Conservation (phyloP, 2,113 vertebrate species). For the Madoqua kirkii region DNA sequence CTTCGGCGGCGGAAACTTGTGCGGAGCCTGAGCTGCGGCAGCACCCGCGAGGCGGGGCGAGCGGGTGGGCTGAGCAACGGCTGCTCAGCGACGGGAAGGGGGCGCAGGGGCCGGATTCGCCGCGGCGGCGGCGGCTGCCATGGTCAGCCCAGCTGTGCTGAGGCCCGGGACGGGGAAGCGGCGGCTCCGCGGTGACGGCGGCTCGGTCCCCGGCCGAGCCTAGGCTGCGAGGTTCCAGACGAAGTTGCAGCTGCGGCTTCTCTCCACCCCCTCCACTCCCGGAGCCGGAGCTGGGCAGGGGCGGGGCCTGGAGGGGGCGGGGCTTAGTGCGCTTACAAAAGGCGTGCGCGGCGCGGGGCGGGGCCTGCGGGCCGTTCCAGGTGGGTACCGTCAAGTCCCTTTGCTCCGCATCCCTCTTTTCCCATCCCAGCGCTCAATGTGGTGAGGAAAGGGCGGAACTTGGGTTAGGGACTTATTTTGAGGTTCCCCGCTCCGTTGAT, state of each 20-base stretch:
- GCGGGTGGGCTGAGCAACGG: neutral
- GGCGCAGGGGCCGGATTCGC: neutral
- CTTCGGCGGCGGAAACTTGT: conserved; percentile 49
- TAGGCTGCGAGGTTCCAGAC: neutral
- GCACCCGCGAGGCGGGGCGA: neutral
- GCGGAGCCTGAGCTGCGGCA: conserved; percentile 42
- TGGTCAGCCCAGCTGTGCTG: conserved; percentile 4
- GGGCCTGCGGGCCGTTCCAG: neutral
- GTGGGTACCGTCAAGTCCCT: fast-evolving
- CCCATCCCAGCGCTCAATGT: fast-evolving
- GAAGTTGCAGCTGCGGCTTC: conserved; percentile 43
- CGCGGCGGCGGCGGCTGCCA: neutral
- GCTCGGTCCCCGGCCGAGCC: neutral
- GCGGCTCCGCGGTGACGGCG: neutral
- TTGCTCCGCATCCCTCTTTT: fast-evolving
- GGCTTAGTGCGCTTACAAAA: neutral
- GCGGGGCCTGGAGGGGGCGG: neutral
- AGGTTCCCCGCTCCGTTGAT: too few relatives aligned
- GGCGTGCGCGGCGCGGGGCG: neutral
- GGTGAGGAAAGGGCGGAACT: fast-evolving
- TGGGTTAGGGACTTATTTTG: neutral
- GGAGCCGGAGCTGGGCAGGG: neutral
- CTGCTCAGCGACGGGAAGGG: conserved; percentile 1
- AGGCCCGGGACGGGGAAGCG: conserved; percentile 4
- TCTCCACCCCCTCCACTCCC: neutral